Conservation (phyloP, 2,888 invertebrate species). For the Trichopoda pennipes region DNA sequence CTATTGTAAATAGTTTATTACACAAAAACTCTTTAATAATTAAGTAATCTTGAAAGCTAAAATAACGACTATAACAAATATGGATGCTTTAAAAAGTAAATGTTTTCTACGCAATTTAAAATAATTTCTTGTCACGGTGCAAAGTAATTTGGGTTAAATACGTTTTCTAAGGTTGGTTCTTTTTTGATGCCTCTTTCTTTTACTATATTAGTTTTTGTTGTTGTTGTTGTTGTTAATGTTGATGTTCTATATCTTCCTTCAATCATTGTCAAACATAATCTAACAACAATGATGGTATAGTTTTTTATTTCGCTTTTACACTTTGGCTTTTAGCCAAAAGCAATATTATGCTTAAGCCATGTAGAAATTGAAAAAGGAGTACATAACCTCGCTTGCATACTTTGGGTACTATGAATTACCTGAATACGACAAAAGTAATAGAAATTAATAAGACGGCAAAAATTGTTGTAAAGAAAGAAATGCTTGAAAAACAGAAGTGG, state of each 20-base stretch:
- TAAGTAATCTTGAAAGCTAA: too few species aligned
- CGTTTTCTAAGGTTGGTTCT: conserved; percentile 39
- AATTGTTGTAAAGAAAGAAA: conserved; percentile 4
- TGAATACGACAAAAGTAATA: conserved; percentile 42
- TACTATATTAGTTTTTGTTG: not conserved
- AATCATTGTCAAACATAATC: conserved; percentile 56
- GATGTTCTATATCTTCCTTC: conserved; percentile 52
- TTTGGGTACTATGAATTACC: conserved; percentile 19
- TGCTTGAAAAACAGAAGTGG: not conserved
- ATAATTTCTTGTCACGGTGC: conserved; percentile 12
- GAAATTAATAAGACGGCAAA: conserved; percentile 35
- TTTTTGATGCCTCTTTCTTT: not conserved
- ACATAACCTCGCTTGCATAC: conserved; percentile 2
- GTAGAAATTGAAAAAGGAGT: conserved; percentile 56
- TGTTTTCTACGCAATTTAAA: not conserved
- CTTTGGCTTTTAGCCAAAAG: conserved; percentile 63
- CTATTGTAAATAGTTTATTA: too few species aligned
- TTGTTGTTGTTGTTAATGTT: conserved; percentile 27
- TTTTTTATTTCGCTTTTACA: conserved; percentile 12
- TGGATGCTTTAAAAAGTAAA: too few species aligned
- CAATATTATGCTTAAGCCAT: conserved; percentile 63
- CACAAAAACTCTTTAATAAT: too few species aligned
- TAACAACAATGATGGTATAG: conserved; percentile 23
- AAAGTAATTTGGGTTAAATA: conserved; percentile 63
- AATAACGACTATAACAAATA: too few species aligned